Conservation (phyloP, 1,140 invertebrate genomes). For the Bombus polaris region DNA sequence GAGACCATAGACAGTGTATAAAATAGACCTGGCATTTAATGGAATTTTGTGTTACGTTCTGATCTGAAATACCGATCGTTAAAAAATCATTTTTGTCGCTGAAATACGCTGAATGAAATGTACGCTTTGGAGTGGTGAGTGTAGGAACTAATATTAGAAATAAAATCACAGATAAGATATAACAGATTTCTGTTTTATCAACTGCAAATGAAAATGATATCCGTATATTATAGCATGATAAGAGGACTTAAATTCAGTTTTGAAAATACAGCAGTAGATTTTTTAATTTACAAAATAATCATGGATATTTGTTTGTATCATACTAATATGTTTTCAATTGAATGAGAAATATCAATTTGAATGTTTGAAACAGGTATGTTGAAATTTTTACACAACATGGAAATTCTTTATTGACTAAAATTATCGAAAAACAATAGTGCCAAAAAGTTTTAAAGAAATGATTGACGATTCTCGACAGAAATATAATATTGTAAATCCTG, state of each 20-base stretch:
- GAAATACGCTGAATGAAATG: too few species aligned
- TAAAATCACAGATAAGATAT: not conserved
- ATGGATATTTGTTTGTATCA: not conserved
- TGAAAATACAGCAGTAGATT: not conserved
- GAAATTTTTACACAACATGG: not conserved
- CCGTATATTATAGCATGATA: not conserved
- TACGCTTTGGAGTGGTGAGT: too few species aligned
- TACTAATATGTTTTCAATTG: not conserved
- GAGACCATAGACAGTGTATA: not conserved
- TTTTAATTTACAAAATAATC: not conserved
- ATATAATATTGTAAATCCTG: constrained; percentile 76
- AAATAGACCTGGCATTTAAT: not conserved
- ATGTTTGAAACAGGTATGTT: not conserved
- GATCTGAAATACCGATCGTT: not conserved
- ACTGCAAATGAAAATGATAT: not conserved
- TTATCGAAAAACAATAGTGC: not conserved
- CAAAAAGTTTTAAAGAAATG: not conserved
- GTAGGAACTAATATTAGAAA: not conserved
- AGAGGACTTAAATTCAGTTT: not conserved
- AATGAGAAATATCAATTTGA: not conserved
- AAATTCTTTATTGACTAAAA: not conserved
- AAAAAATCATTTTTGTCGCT: not conserved
- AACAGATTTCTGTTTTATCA: not conserved
- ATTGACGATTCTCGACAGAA: constrained; percentile 37
- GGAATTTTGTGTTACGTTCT: not conserved